Conservation (phyloP, 1,140 invertebrate species). For the Drosophila erecta region DNA sequence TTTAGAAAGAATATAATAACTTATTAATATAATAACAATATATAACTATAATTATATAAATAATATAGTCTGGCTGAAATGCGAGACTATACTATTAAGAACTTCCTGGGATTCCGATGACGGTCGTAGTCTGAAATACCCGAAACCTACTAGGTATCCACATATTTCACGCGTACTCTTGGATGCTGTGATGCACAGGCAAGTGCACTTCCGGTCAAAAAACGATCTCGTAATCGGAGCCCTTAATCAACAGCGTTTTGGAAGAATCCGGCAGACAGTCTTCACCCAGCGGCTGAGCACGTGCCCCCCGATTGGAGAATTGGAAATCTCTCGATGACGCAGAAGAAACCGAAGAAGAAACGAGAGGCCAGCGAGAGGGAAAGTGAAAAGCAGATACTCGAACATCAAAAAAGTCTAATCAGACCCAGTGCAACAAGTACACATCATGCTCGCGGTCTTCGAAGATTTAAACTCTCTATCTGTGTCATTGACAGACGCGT, state of each 20-base stretch:
- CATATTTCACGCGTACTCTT: background rate
- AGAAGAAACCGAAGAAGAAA: slow-evolving; percentile 42
- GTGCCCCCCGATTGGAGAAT: slow-evolving; percentile 42
- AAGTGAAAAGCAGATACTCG: slow-evolving; percentile 71
- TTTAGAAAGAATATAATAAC: no score
- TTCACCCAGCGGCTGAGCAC: slow-evolving; percentile 27
- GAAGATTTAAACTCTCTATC: slow-evolving; percentile 72
- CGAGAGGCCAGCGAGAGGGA: slow-evolving; percentile 55
- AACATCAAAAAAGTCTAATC: slow-evolving; percentile 77
- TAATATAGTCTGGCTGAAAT: no score
- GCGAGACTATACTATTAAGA: background rate
- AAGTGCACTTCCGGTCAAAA: slow-evolving; percentile 27
- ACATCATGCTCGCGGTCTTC: slow-evolving; percentile 60
- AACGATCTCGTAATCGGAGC: slow-evolving; percentile 8
- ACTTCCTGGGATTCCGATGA: background rate
- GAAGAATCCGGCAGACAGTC: slow-evolving; percentile 6
- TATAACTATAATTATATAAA: no score
- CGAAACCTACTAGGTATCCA: background rate
- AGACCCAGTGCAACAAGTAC: slow-evolving; percentile 71
- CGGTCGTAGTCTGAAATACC: background rate
- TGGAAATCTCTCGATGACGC: slow-evolving; percentile 48
- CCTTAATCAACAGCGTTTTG: slow-evolving; percentile 5
- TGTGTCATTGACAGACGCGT: slow-evolving; percentile 78
- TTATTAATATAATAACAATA: no score
- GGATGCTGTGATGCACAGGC: slow-evolving; percentile 4